Percentiles rank a stretch among this genome's conserved stretches.
Conservation (phyloP, 2,113 vertebrate species). For the Chaetops frenatus region DNA sequence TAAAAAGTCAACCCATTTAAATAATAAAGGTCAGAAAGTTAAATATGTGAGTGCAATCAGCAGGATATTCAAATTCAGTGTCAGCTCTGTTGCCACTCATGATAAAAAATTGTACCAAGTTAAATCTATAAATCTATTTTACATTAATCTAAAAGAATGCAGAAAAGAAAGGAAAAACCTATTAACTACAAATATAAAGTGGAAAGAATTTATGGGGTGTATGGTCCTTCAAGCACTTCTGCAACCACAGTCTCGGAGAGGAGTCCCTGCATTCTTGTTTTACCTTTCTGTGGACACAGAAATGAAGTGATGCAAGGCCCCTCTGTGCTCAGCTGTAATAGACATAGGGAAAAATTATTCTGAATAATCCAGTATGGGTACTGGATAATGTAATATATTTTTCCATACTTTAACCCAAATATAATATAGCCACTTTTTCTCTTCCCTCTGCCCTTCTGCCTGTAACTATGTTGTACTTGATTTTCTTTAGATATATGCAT, state of each 20-base stretch:
- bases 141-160: background rate
- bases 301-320: background rate
- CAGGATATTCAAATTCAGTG: background rate
- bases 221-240: background rate
- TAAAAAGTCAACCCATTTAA: background rate
- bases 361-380: background rate
- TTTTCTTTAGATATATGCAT: background rate
- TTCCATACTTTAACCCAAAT: background rate
- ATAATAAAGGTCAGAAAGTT: background rate
- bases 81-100: background rate
- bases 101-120: background rate
- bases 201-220: background rate
- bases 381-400: background rate
- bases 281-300: background rate
- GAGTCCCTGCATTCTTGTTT: background rate
- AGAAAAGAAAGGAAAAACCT: background rate
- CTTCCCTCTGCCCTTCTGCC: background rate
- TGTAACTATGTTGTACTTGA: background rate
- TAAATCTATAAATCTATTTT: background rate
- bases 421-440: background rate
- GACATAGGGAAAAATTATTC: background rate
- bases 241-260: background rate
- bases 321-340: background rate
- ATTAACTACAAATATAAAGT: background rate
- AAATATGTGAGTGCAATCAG: background rate